phyloP scores from a whole-genome alignment of 2,888 invertebrate genomes.

The Lumbricus terrestris region DNA sequence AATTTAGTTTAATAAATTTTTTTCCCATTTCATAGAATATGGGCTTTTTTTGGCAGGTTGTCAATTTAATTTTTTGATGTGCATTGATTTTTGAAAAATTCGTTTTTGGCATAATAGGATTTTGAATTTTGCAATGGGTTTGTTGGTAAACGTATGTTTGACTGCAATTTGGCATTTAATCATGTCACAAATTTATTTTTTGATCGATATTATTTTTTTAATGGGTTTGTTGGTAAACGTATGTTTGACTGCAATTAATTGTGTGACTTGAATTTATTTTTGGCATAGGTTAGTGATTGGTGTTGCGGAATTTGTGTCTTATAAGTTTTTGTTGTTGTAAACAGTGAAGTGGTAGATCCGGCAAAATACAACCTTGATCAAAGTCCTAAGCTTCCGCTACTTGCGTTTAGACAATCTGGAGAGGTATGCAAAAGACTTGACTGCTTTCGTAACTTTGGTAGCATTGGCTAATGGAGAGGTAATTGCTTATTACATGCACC shows the following conservation, averaged over 20 bases:
- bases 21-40: neutral
- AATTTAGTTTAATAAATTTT: neutral
- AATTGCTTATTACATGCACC: neutral
- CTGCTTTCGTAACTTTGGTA: neutral
- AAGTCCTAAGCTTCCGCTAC: slow-evolving; percentile 7
- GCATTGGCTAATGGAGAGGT: neutral
- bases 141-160: neutral
- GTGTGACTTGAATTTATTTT: neutral
- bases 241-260: neutral
- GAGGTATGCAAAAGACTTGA: neutral
- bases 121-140: neutral
- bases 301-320: neutral
- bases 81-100: too few species aligned
- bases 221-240: neutral
- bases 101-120: too few species aligned
- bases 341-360: neutral
- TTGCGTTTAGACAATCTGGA: neutral
- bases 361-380: neutral
- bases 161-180: neutral
- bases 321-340: neutral
- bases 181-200: neutral
- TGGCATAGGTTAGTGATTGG: neutral
- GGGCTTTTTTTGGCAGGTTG: neutral
- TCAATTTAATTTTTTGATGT: neutral
- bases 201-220: neutral